Evolutionary conservation across 2,113 vertebrate species (phyloP).

Genomic region (Platycercus adscitus): DNA sequence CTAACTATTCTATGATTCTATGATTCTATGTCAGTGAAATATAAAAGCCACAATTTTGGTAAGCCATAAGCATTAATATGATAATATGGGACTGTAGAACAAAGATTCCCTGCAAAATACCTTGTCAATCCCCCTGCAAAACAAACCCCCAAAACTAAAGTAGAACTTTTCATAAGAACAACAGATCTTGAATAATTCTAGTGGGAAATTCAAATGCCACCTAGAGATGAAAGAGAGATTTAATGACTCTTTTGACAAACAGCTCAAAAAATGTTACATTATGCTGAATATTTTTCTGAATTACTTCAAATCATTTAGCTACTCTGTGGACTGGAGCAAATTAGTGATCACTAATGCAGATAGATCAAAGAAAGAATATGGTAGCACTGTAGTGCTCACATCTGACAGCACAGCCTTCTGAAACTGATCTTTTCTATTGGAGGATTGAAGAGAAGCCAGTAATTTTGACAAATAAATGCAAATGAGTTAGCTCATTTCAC

Average conservation of each 20-base stretch:
- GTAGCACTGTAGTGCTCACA: background rate
- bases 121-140: background rate
- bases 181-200: background rate
- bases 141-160: background rate
- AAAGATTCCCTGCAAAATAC: background rate
- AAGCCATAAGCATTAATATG: background rate
- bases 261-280: background rate
- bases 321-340: background rate
- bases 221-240: background rate
- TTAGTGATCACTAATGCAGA: background rate
- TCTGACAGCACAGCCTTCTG: background rate
- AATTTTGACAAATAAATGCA: background rate
- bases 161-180: background rate
- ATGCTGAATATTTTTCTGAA: background rate
- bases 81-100: background rate
- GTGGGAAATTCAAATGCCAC: background rate
- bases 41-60: background rate
- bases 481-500: background rate
- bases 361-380: background rate
- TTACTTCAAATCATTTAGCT: background rate
- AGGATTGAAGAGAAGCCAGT: background rate
- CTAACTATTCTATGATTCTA: too few species aligned
- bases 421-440: background rate
- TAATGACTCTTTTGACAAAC: background rate
- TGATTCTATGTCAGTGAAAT: background rate